Percentiles rank a stretch among this genome's conserved stretches.
These are phyloP conservation scores for Albula goreensis DNA, from an alignment of 2,113 vertebrate species.

Conservation along the genomic window DNA sequence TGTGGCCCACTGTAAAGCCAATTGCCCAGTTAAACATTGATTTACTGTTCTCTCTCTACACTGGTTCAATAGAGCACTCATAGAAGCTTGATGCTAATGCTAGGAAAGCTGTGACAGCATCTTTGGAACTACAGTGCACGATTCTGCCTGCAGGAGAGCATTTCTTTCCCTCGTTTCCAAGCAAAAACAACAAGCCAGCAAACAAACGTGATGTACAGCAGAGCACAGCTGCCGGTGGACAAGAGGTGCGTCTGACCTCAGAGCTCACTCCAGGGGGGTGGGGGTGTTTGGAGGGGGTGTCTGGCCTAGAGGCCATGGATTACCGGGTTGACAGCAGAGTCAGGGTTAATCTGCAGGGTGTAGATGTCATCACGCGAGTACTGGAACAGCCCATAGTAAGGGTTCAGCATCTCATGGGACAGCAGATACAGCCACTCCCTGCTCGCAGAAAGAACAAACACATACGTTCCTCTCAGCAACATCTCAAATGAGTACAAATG, in stretches of 20 bases:
- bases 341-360: conserved; percentile 95
- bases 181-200: too few relatives aligned
- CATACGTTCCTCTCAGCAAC: not conserved
- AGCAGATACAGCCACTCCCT: conserved; percentile 98
- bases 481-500: not conserved
- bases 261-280: not conserved
- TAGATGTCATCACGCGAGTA: conserved; percentile 98
- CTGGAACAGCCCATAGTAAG: conserved; percentile 97
- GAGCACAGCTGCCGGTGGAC: not conserved
- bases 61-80: too few relatives aligned
- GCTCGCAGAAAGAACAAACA: conserved; percentile 23
- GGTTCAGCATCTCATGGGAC: conserved; percentile 99
- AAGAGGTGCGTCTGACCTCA: not conserved
- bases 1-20: too few relatives aligned
- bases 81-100: too few relatives aligned
- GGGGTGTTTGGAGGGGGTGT: too few relatives aligned
- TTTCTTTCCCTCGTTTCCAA: too few relatives aligned
- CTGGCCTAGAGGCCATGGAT: conserved; percentile 15
- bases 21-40: too few relatives aligned
- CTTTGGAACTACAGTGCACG: too few relatives aligned
- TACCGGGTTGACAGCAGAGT: conserved; percentile 97
- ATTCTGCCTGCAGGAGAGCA: too few relatives aligned
- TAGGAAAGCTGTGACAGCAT: too few relatives aligned
- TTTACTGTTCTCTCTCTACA: too few relatives aligned
- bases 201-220: not conserved